A percentile compares a stretch with the other conserved stretches of the same genome.
Evolutionary conservation across 1,140 invertebrate genomes (phyloP).

Genomic region (Drosophila ficusphila): DNA sequence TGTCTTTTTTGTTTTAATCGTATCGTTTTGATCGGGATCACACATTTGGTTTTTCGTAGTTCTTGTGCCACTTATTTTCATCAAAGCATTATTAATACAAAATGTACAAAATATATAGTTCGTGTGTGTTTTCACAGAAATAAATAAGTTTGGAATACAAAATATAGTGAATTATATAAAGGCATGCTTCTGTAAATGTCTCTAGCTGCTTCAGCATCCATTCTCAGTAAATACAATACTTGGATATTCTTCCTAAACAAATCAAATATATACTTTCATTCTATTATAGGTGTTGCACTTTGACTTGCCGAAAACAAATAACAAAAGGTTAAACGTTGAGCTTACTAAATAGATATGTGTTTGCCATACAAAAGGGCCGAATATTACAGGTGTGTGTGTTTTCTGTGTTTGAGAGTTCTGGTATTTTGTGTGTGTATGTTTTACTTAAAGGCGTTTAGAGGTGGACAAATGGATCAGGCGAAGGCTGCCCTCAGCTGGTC

Average conservation of each 20-base stretch:
- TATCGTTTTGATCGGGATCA: slow-evolving; percentile 32
- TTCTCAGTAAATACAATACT: slow-evolving; percentile 26
- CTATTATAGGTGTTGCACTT: slow-evolving; percentile 4
- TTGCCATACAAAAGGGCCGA: background rate
- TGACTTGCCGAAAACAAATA: slow-evolving; percentile 22
- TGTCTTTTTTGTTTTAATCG: slow-evolving; percentile 20
- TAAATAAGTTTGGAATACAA: slow-evolving; percentile 42
- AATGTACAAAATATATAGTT: slow-evolving; percentile 28
- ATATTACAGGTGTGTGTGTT: slow-evolving; percentile 4
- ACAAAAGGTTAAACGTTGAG: slow-evolving; percentile 20
- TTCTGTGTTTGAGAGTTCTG: background rate
- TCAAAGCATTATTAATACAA: slow-evolving; percentile 10
- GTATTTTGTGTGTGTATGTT: background rate
- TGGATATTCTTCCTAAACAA: slow-evolving; percentile 7
- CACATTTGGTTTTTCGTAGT: slow-evolving; percentile 16
- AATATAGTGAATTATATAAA: slow-evolving; percentile 1
- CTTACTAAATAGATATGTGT: slow-evolving; percentile 33
- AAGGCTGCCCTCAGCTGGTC: slow-evolving; percentile 8
- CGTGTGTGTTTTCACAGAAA: slow-evolving; percentile 10
- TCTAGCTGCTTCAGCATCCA: slow-evolving; percentile 2
- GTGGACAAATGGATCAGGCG: slow-evolving; percentile 5
- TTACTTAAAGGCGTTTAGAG: background rate
- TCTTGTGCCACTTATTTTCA: slow-evolving; percentile 1
- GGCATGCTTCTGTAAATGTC: slow-evolving; percentile 1
- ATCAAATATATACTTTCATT: slow-evolving; percentile 1